These are phyloP conservation scores for Emydocephalus ijimae DNA, from an alignment of 2,113 vertebrate species.

Conservation along the genomic window DNA sequence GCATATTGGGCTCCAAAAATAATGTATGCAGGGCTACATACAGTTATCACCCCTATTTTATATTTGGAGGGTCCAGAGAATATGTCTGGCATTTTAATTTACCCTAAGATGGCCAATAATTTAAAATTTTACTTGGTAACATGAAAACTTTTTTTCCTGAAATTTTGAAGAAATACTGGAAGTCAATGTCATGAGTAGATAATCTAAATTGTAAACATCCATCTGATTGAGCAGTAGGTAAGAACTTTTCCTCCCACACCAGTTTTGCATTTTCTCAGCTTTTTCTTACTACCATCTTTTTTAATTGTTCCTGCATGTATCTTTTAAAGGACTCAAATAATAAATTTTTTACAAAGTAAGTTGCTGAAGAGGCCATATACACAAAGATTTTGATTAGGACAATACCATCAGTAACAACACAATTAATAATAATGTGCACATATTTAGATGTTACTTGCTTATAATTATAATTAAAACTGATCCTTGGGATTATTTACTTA, in stretches of 20 bases:
- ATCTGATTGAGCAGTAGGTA: background rate
- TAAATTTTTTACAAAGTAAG: background rate
- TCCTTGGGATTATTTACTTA: background rate
- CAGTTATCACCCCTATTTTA: background rate
- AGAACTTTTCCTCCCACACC: background rate
- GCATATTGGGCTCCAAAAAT: background rate
- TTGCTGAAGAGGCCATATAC: background rate
- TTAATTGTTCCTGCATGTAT: background rate
- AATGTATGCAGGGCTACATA: background rate
- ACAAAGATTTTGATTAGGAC: background rate
- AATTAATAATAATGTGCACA: background rate
- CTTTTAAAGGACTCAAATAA: background rate
- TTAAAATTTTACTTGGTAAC: background rate
- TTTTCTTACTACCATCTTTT: background rate
- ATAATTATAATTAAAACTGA: background rate
- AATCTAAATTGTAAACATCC: background rate
- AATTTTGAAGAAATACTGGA: background rate
- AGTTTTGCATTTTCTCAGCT: background rate
- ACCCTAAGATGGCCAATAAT: too few relatives aligned
- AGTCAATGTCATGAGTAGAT: background rate
- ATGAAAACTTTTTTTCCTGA: background rate
- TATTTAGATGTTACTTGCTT: background rate
- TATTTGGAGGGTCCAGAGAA: background rate
- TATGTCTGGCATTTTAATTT: background rate
- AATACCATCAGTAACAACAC: background rate